phyloP scores from a whole-genome alignment of 2,113 vertebrate species.

The Anhinga anhinga region DNA sequence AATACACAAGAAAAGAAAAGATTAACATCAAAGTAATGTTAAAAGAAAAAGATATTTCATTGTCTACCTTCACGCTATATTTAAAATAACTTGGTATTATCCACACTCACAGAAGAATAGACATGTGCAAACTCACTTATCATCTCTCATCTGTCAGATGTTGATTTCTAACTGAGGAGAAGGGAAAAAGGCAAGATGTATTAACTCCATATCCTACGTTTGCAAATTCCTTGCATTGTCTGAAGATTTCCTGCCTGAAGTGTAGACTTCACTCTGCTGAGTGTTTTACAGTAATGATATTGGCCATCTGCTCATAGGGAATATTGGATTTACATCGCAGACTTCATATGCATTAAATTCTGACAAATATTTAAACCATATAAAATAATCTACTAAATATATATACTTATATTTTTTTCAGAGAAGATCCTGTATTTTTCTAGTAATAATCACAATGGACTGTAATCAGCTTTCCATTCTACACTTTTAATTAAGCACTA shows the following conservation, averaged over 20 bases:
- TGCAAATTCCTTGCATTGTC: background rate
- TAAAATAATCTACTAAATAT: conserved; percentile 51
- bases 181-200: background rate
- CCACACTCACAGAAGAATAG: background rate
- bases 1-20: conserved; percentile 43
- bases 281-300: background rate
- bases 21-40: background rate
- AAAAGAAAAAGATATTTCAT: background rate
- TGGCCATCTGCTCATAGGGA: background rate
- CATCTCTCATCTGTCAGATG: background rate
- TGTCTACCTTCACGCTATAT: background rate
- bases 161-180: background rate
- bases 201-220: background rate
- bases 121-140: background rate
- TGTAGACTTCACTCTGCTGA: background rate
- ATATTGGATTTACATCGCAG: conserved; percentile 33
- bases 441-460: conserved; percentile 32
- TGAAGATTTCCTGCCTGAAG: background rate
- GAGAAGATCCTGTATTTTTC: conserved; percentile 36
- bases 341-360: conserved; percentile 34
- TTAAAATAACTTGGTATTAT: background rate
- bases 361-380: conserved; percentile 50
- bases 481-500: conserved; percentile 52
- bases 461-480: conserved; percentile 1
- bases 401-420: conserved; percentile 32